Evolutionary conservation across 1,140 invertebrate genomes (phyloP), one percentile per base, ranked within the genome.

Genomic region (Drosophila nikananu): DNA sequence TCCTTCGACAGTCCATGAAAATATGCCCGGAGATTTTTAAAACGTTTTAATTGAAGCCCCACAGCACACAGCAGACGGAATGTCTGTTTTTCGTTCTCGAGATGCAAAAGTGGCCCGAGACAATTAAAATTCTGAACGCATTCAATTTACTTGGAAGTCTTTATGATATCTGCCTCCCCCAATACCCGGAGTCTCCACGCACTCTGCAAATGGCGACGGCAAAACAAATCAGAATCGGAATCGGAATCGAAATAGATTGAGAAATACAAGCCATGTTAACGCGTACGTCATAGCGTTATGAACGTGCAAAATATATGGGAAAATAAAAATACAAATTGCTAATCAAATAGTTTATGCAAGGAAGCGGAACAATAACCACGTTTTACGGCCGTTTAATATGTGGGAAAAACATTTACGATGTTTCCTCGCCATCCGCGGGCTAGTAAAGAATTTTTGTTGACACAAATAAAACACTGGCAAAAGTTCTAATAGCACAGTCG

Each of bases 1-100:
- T 90, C 72, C 84, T 84, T 84, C 75, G 86, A 89, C 84, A 89
- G 86, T 86, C 84, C 73, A 89, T 89, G 68, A 90, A 89, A 89
- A 84, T 89, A 89, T 89, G 84, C 86, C 84, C 74, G 63, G 71
- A 64, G 81, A 90, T 89, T 87, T 89, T 81, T 79, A 76, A 89
- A 89, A 89, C 67, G 74, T 79, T 90, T 90, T 89, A 90, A 89
- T 89, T 89, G 86, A 84, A 67, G 81, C 78, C 73, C 77, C 77
- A 37, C n/a, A n/a, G n/a, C n/a, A n/a, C 62, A 51, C 68, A 70
- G 60, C 84, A 89, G 84, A 87, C 86, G 80, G 75, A 66, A 84
- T 90, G 84, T 89, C 84, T 89, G 84, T 89, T 89, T 86, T 87
- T 81, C 44, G 49, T 84, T 89, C 81, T 89, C 68, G 78, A 78